Evolutionary conservation across 2,797 vertebrate species (phyloP).

Genomic region (Poecilia picta): DNA sequence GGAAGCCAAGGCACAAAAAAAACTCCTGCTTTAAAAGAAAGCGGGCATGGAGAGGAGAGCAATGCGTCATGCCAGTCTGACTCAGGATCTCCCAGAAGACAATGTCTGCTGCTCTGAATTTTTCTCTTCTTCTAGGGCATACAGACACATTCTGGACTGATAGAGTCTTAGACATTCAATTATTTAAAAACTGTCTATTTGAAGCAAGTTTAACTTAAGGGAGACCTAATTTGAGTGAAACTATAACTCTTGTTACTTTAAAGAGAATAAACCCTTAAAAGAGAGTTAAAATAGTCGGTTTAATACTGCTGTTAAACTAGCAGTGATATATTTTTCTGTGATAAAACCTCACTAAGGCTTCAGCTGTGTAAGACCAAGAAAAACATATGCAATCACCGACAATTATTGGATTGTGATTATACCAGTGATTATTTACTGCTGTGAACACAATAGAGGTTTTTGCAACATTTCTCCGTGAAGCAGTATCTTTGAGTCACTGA

Average conservation of each 20-base stretch:
- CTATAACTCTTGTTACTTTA: background rate
- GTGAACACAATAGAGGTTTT: background rate
- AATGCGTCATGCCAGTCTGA: conserved; percentile 31
- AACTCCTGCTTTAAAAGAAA: conserved; percentile 11
- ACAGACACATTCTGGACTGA: background rate
- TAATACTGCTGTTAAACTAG: background rate
- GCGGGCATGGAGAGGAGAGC: conserved; percentile 8
- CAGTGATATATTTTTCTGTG: background rate
- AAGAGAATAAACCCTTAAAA: background rate
- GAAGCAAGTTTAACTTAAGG: background rate
- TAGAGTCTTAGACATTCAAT: background rate
- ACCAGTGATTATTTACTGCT: background rate
- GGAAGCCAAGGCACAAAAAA: conserved; percentile 25
- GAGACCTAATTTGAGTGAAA: background rate
- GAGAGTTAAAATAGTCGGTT: background rate
- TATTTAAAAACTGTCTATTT: background rate
- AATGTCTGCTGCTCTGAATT: conserved; percentile 17
- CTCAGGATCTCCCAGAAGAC: conserved; percentile 33
- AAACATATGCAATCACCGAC: background rate
- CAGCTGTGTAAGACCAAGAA: background rate
- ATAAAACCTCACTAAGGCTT: background rate
- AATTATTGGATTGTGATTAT: background rate
- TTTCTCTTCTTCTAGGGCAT: background rate
- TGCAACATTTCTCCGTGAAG: background rate
- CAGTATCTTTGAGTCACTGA: conserved; percentile 5